A percentile compares a stretch with the other conserved stretches of the same genome.
phyloP scores from a whole-genome alignment of 1,140 invertebrate genomes.

The Coenobita brevimanus region DNA sequence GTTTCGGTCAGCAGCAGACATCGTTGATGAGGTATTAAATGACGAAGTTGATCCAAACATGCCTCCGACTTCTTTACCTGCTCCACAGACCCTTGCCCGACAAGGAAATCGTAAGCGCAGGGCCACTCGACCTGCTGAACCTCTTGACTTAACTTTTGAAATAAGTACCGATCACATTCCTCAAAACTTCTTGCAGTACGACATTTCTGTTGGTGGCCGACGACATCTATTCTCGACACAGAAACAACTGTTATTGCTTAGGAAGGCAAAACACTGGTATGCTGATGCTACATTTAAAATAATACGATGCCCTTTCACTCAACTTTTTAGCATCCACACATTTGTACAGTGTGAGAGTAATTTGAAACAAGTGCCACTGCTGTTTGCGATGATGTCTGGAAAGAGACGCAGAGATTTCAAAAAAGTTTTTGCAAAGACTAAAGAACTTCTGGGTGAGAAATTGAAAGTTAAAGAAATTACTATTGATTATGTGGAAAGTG shows the following conservation, averaged over 20 bases:
- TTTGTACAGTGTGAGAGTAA: constrained; percentile 3
- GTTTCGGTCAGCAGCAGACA: constrained; percentile 35
- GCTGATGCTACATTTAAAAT: no score
- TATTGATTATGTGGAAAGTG: no score
- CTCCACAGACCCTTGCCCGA: constrained; percentile 2
- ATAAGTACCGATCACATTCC: constrained; percentile 27
- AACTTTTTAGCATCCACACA: constrained; percentile 34
- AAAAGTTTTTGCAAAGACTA: constrained; percentile 24
- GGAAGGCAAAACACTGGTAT: constrained; percentile 28
- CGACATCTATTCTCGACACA: constrained; percentile 24
- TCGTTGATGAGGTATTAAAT: constrained; percentile 14
- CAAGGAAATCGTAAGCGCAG: constrained; percentile 33
- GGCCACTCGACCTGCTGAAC: neutral
- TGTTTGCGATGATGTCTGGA: constrained; percentile 35
- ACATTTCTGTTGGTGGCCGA: constrained; percentile 9
- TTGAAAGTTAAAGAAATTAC: no score
- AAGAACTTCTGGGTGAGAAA: neutral
- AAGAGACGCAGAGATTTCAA: constrained; percentile 26
- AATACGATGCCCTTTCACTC: no score
- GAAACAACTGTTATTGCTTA: constrained; percentile 8
- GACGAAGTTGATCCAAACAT: constrained; percentile 29
- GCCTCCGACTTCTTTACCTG: neutral
- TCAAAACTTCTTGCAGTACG: constrained; percentile 20
- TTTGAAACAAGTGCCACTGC: constrained; percentile 7
- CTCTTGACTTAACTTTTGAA: constrained; percentile 20